Evolutionary conservation across 2,797 vertebrate genomes (phyloP), one percentile per base, ranked within the genome.

Genomic region (Glossophaga mutica): DNA sequence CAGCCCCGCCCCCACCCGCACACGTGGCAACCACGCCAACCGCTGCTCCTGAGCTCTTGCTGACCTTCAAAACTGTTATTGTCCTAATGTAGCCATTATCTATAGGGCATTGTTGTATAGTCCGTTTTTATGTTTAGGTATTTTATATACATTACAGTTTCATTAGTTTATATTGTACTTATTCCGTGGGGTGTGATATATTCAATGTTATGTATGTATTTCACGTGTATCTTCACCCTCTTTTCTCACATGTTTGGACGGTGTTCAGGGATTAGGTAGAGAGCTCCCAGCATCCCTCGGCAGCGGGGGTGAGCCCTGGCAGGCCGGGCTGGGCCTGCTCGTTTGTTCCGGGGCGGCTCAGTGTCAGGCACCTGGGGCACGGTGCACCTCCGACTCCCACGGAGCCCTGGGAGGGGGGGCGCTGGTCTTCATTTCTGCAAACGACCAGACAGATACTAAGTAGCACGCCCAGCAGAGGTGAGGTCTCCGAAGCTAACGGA

Each of bases 331-430:
- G 12, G 34, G 50, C 48, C 48, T 2, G 12, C 0, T 4, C 26
- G 1, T 21, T n/a, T 37, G 59, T 62, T 10, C 4, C 9, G 3
- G 3, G 4, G 55, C 0, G 55, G 24, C 24, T 0, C 65, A 15
- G 9, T 9, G 9, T 62, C 26, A 81, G 55, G 42, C 37, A 44
- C 7, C 2, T 16, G 39, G 39, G 39, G 39, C n/a, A n/a, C n/a
- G n/a, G 1, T 4, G 18, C 6, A 5, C 14, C 50, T 74, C 85
- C 77, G 59, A 19, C 8, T 55, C 50, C 57, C 46, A 34, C 3
- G 19, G 29, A 34, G 42, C 50, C 10, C 48, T 93, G 16, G 4
- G 3, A 44, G 44, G 34, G 32, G 57, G n/a, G 12, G 0, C 2
- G 16, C 34, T 48, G 67, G 44, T 70, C 52, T 77, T 84, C 29